Percentiles rank a stretch among this genome's conserved stretches.
phyloP scores from a whole-genome alignment of 2,888 invertebrate species.

The Cremastinae sp. region DNA sequence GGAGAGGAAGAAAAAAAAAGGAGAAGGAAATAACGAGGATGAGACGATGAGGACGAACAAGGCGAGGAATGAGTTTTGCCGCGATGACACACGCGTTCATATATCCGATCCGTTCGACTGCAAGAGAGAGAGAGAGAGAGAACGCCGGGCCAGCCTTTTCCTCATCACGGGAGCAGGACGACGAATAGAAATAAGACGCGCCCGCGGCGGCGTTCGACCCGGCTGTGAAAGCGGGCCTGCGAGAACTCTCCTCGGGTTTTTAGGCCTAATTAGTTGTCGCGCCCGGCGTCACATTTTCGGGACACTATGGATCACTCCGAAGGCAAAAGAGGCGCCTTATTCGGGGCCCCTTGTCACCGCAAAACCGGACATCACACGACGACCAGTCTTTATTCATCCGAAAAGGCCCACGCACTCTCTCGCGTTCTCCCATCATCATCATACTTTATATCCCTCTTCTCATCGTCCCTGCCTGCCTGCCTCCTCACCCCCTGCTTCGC shows the following conservation, averaged over 20 bases:
- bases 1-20: neutral
- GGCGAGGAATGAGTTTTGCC: conserved; percentile 29
- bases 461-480: conserved; percentile 50
- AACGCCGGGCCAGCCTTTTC: conserved; percentile 4
- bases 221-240: conserved; percentile 66
- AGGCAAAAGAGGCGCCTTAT: conserved; percentile 51
- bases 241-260: conserved; percentile 72
- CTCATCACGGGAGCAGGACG: conserved; percentile 27
- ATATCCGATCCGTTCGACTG: conserved; percentile 35
- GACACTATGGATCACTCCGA: conserved; percentile 52
- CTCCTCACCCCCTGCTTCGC: no score
- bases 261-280: conserved; percentile 80
- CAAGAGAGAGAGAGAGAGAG: conserved; percentile 16
- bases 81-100: conserved; percentile 54
- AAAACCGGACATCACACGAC: conserved; percentile 63
- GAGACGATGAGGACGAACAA: neutral
- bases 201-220: conserved; percentile 63
- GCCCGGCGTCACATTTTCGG: conserved; percentile 75
- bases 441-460: conserved; percentile 31
- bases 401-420: conserved; percentile 56
- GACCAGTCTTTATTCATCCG: conserved; percentile 47
- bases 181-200: conserved; percentile 18
- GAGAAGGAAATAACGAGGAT: neutral
- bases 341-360: conserved; percentile 65
- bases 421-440: conserved; percentile 27